A percentile compares a stretch with the other conserved stretches of the same genome.
Evolutionary conservation across 2,888 invertebrate species (phyloP).

Genomic region (Hoplodrina blanda): DNA sequence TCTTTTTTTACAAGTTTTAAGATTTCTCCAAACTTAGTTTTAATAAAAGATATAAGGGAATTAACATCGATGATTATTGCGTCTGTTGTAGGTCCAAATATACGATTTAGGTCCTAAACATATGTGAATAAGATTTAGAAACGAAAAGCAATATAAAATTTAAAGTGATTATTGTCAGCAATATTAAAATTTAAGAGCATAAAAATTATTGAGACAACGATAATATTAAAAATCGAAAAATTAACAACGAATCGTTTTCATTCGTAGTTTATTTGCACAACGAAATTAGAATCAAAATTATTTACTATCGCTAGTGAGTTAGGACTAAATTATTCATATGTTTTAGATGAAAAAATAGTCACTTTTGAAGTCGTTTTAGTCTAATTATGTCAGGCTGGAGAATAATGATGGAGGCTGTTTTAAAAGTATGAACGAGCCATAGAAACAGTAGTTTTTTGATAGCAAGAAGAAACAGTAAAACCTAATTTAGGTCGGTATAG

Average conservation of each 20-base stretch:
- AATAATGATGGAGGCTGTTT: conserved; percentile 25
- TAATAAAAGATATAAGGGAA: conserved; percentile 22
- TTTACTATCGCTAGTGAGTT: conserved; percentile 62
- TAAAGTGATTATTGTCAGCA: conserved; percentile 65
- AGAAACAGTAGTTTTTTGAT: conserved; percentile 30
- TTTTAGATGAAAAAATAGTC: conserved; percentile 54
- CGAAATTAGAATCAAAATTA: conserved; percentile 68
- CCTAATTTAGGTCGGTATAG: conserved; percentile 44
- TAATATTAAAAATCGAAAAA: conserved; percentile 77
- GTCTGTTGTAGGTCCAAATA: conserved; percentile 56
- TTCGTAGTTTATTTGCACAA: conserved; percentile 76
- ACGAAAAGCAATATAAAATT: conserved; percentile 63
- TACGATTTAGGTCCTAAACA: conserved; percentile 34
- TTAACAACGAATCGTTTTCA: conserved; percentile 80
- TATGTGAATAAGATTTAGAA: conserved; percentile 53
- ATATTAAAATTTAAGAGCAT: conserved; percentile 65
- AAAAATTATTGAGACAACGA: conserved; percentile 75
- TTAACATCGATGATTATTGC: conserved; percentile 46
- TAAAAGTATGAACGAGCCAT: conserved; percentile 28
- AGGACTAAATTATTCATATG: conserved; percentile 52
- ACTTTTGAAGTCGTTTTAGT: conserved; percentile 46
- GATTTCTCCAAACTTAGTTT: conserved; percentile 10
- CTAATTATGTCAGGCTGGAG: conserved; percentile 33
- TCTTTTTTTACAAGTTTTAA: conserved; percentile 9
- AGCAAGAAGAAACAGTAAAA: conserved; percentile 26